Conservation (phyloP, 2,113 vertebrate genomes). For the Pogona vitticeps region DNA sequence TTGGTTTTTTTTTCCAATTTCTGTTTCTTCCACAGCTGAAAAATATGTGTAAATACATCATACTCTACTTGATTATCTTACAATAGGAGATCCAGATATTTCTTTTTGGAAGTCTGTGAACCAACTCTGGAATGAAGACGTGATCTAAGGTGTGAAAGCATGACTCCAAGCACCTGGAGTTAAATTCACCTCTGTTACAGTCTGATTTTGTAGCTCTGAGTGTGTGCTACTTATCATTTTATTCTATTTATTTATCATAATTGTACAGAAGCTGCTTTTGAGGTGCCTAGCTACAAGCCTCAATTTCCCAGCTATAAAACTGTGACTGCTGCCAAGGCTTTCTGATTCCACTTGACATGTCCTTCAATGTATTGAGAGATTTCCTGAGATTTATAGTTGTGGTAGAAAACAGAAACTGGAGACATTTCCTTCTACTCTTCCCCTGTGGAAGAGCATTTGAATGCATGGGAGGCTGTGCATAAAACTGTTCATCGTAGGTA, state of each 20-base stretch:
- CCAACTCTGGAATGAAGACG: not conserved
- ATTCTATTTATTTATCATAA: too few species aligned
- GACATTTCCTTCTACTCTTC: too few species aligned
- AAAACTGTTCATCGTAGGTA: not conserved
- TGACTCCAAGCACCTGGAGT: too few species aligned
- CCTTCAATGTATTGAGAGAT: not conserved
- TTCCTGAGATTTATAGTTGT: not conserved
- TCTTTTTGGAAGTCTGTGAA: not conserved
- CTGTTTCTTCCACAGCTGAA: not conserved
- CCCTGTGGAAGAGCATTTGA: not conserved
- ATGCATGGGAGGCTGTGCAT: not conserved
- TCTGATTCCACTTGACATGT: not conserved
- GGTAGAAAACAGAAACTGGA: too few species aligned
- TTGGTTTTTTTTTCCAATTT: rapidly evolving
- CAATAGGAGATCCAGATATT: not conserved
- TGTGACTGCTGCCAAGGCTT: not conserved
- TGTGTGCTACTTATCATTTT: not conserved
- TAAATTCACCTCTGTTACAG: not conserved
- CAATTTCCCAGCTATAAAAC: not conserved
- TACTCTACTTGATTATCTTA: not conserved
- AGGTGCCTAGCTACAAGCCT: not conserved
- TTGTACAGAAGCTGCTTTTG: not conserved
- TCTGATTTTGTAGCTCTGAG: too few species aligned
- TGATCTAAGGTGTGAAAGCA: too few species aligned
- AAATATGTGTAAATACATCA: conserved; percentile 5